Base-by-base conservation (phyloP, 1,140 invertebrate species). In the Micrasema minimum region DNA sequence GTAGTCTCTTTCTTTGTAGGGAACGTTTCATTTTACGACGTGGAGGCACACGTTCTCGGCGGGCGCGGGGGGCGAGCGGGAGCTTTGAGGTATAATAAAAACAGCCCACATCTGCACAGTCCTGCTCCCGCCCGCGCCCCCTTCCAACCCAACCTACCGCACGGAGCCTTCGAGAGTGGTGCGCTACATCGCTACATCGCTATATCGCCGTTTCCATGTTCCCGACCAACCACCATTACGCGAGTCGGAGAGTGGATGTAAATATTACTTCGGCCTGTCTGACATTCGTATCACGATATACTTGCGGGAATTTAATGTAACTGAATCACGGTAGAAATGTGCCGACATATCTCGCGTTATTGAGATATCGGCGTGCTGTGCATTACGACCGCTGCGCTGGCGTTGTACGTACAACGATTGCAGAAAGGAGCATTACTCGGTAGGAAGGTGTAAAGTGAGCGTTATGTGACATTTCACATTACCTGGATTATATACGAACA, bases 81-180 rank as follows among this genome's bases (percentile, higher is more conserved):
- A 43, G 69, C 64, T 66, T 51, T 66, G 46, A 66, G 61, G 55
- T 59, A 62, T 72, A 72, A 72, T 69, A 68, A 66, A 72, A 72
- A 72, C 66, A 62, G 50, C 71, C 59, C 64, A 72, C 66, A 69
- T 69, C 66, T 66, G 64, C 64, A 51, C 64, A 51, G 51, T n/a
- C 26, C 9, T 12, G 2, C 26, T 12, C 20, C 26, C 26, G 31
- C 26, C 53, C 53, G 5, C 22, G 20, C 37, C 45, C 31, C 35
- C 35, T 31, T 37, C 50, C 50, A 2, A 45, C 35, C 35, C 53
- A 31, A 31, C 26, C 26, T 31, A 31, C 26, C 26, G 26, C 26
- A 31, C 26, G 26, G 7, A 7, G 7, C 26, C 26, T 4, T 31
- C 26, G 26, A 2, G 26, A 31, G 26, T 7, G 26, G 26, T 31